These are phyloP conservation scores for Lasioglossum baleicum DNA, from an alignment of 1,140 invertebrate species.

Conservation along the genomic window DNA sequence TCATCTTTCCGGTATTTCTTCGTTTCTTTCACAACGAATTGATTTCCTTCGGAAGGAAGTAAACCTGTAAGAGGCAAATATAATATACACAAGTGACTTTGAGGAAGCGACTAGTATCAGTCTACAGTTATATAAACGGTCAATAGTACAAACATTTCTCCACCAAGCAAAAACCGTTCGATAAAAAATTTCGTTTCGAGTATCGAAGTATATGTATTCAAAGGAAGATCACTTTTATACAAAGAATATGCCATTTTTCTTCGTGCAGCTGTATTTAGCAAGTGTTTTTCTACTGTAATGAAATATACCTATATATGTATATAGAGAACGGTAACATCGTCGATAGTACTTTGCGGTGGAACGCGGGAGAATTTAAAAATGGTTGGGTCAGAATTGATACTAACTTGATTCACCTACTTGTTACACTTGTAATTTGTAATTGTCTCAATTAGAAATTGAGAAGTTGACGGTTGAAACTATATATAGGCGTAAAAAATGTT, in stretches of 20 bases:
- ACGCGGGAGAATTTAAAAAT: background rate
- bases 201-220: background rate
- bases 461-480: too few species aligned
- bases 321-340: too few species aligned
- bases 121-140: conserved; percentile 22
- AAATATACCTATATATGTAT: background rate
- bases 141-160: background rate
- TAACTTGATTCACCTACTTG: too few species aligned
- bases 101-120: conserved; percentile 8
- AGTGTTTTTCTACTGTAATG: background rate
- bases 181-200: background rate
- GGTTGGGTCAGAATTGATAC: background rate
- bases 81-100: background rate
- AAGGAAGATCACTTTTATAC: background rate
- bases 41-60: background rate
- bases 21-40: background rate
- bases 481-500: too few species aligned
- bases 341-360: too few species aligned
- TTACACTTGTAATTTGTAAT: too few species aligned
- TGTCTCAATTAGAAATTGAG: too few species aligned
- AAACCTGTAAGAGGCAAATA: background rate
- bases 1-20: conserved; percentile 65
- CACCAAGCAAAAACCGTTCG: background rate
- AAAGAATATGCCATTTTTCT: background rate
- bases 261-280: background rate